Conservation (phyloP, 1,140 invertebrate genomes). For the Penaeus vannamei region DNA sequence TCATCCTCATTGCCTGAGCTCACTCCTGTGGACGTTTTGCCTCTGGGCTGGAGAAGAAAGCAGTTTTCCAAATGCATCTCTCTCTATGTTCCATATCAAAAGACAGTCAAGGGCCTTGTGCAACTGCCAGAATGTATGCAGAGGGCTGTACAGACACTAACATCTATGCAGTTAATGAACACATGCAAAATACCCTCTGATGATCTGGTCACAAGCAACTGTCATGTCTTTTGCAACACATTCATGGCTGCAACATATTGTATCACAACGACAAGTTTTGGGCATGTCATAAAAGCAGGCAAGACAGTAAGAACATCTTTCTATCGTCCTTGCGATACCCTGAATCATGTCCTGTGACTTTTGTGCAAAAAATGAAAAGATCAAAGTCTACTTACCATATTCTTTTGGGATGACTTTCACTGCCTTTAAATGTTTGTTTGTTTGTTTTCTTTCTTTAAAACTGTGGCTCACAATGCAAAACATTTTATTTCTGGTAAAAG, state of each 20-base stretch:
- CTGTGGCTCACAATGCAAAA: slow-evolving; percentile 18
- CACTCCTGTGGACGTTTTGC: too few relatives aligned
- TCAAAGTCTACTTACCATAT: not conserved
- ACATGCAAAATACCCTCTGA: slow-evolving; percentile 47
- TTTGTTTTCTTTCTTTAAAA: slow-evolving; percentile 2
- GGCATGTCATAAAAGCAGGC: slow-evolving; percentile 1
- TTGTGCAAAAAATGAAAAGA: slow-evolving; percentile 52
- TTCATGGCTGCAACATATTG: slow-evolving; percentile 28
- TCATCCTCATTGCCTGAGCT: too few relatives aligned
- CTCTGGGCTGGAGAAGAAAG: too few relatives aligned
- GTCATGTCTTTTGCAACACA: slow-evolving; percentile 24
- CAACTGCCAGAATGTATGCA: slow-evolving; percentile 8
- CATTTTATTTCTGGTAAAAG: slow-evolving; percentile 35
- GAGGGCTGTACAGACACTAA: slow-evolving; percentile 30
- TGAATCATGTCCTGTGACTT: slow-evolving; percentile 36
- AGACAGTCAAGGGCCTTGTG: not conserved
- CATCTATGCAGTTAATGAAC: slow-evolving; percentile 39
- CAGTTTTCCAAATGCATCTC: too few relatives aligned
- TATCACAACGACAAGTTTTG: not conserved
- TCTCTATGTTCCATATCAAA: not conserved
- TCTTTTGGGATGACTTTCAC: slow-evolving; percentile 27
- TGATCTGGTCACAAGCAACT: slow-evolving; percentile 6
- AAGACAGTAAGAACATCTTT: slow-evolving; percentile 8
- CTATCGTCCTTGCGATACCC: slow-evolving; percentile 7
- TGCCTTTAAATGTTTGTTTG: not conserved